Evolutionary conservation across 2,797 vertebrate species (phyloP).

Genomic region (Pseudochirops corinnae): DNA sequence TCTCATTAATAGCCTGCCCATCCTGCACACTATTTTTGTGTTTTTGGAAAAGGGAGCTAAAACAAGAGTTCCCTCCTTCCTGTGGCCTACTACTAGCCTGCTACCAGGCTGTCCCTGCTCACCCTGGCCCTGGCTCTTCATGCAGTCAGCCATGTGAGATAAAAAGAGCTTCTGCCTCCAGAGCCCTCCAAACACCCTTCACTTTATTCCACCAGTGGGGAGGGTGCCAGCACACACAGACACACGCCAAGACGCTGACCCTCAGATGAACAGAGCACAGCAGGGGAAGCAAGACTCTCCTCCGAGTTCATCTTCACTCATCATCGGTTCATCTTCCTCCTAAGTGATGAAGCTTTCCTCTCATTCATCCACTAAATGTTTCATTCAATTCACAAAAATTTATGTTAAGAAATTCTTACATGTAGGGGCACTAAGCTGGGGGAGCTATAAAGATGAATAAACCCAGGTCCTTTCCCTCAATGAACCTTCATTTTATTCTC

Average conservation of each 20-base stretch:
- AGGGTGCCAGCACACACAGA: not conserved
- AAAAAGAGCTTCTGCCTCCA: slow-evolving; percentile 13
- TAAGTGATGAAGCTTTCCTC: not conserved
- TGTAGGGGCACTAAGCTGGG: not conserved
- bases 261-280: not conserved
- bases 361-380: not conserved
- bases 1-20: not conserved
- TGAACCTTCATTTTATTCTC: not conserved
- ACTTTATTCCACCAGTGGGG: not conserved
- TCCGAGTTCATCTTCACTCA: slow-evolving; percentile 31
- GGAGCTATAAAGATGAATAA: not conserved
- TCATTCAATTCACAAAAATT: not conserved
- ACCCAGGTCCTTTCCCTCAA: not conserved
- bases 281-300: not conserved
- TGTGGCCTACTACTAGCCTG: not conserved
- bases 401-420: not conserved
- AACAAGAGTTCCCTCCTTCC: not conserved
- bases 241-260: fast-evolving
- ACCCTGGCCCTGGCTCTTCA: not conserved
- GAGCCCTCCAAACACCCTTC: not conserved
- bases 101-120: not conserved
- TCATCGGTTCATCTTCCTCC: not conserved
- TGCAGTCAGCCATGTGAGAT: not conserved
- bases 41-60: not conserved
- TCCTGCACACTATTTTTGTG: not conserved